Evolutionary conservation across 2,797 vertebrate species (phyloP).

Genomic region (Epinephelus coioides): DNA sequence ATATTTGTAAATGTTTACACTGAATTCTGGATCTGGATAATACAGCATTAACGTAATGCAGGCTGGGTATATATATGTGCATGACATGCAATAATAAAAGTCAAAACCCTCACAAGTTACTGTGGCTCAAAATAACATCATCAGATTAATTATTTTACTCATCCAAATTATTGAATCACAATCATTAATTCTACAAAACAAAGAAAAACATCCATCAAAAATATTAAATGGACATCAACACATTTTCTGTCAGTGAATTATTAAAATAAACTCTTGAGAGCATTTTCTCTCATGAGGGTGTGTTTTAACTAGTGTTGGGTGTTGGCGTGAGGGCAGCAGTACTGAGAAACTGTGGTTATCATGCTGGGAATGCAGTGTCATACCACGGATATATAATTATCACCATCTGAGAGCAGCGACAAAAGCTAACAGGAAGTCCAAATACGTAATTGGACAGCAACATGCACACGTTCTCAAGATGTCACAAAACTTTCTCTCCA

Average conservation of each 20-base stretch:
- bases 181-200: not conserved
- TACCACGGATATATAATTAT: not conserved
- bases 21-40: not conserved
- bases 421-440: conserved; percentile 49
- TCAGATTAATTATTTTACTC: not conserved
- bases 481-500: not conserved
- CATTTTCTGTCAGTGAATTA: not conserved
- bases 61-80: not conserved
- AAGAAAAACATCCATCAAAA: not conserved
- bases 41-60: not conserved
- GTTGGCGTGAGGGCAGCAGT: not conserved
- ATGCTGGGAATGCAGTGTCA: not conserved
- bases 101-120: not conserved
- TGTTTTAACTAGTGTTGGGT: not conserved
- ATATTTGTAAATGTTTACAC: not conserved
- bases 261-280: not conserved
- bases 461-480: not conserved
- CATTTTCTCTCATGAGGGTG: not conserved
- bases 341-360: not conserved
- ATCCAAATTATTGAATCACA: not conserved
- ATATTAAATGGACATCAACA: not conserved
- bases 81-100: not conserved
- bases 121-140: not conserved
- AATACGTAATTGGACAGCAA: not conserved
- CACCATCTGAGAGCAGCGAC: not conserved